phyloP scores from a whole-genome alignment of 1,140 invertebrate genomes.

The Philotrypesis tridentata region DNA sequence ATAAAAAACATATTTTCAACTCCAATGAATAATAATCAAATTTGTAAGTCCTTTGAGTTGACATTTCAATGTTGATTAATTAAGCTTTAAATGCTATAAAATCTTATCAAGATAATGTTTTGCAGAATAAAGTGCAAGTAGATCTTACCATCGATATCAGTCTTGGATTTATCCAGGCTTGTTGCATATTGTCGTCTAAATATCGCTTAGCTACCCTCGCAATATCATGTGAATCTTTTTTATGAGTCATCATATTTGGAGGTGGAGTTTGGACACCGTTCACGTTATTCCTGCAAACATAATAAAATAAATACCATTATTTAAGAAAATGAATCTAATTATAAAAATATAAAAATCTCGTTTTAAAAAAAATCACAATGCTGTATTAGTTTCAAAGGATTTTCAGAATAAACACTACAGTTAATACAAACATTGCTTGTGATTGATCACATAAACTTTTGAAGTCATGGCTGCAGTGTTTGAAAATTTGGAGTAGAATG shows the following conservation, averaged over 20 bases:
- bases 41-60: too few relatives aligned
- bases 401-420: too few relatives aligned
- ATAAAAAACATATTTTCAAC: too few relatives aligned
- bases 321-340: too few relatives aligned
- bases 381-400: too few relatives aligned
- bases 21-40: too few relatives aligned
- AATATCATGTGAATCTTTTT: constrained; percentile 67
- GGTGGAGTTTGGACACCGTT: constrained; percentile 59
- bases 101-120: too few relatives aligned
- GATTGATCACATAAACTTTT: background rate
- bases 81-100: too few relatives aligned
- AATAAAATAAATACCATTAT: background rate
- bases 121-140: background rate
- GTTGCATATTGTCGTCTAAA: constrained; percentile 77
- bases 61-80: too few relatives aligned
- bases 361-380: too few relatives aligned
- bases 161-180: constrained; percentile 77
- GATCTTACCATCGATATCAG: constrained; percentile 74
- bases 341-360: too few relatives aligned
- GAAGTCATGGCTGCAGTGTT: background rate
- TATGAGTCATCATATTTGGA: constrained; percentile 54
- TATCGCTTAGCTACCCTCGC: constrained; percentile 68
- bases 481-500: background rate
- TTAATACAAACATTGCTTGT: background rate
- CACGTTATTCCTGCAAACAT: constrained; percentile 65